A percentile compares a stretch with the other conserved stretches of the same genome.
Evolutionary conservation across 2,888 invertebrate species (phyloP).

Genomic region (Camponotus fellah): DNA sequence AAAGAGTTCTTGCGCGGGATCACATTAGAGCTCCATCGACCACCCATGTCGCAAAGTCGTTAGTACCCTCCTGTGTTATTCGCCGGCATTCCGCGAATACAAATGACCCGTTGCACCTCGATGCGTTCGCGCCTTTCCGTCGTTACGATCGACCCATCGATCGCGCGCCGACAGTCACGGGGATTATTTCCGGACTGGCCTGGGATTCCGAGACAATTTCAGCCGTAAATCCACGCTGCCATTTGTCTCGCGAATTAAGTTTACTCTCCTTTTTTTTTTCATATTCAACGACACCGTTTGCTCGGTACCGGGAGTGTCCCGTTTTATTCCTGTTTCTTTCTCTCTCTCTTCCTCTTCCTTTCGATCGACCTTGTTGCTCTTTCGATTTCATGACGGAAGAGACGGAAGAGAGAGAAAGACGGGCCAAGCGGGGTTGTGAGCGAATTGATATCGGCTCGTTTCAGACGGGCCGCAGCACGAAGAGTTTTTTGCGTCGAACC

Average conservation of each 20-base stretch:
- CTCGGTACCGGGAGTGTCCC: not conserved
- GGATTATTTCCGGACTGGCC: constrained; percentile 51
- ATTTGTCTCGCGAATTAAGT: constrained; percentile 73
- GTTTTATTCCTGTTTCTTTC: not conserved
- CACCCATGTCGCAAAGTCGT: constrained; percentile 36
- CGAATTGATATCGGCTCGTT: constrained; percentile 69
- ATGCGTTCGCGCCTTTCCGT: not conserved
- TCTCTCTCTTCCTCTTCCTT: not conserved
- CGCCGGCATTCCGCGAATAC: not conserved
- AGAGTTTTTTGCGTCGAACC: constrained; percentile 56
- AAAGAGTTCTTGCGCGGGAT: not conserved
- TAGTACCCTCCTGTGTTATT: constrained; percentile 20
- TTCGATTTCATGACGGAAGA: constrained; percentile 12
- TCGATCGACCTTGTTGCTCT: constrained; percentile 6
- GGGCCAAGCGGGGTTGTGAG: constrained; percentile 15
- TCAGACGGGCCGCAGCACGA: constrained; percentile 28
- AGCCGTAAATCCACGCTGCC: constrained; percentile 63
- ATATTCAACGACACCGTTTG: constrained; percentile 60
- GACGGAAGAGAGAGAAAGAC: constrained; percentile 8
- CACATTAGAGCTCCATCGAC: constrained; percentile 25
- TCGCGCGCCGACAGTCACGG: constrained; percentile 5
- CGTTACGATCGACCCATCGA: constrained; percentile 44
- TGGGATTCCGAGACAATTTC: constrained; percentile 67
- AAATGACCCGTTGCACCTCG: constrained; percentile 27
- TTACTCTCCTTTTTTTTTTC: constrained; percentile 66